Evolutionary conservation across 2,113 vertebrate genomes (phyloP), one percentile per base, ranked within the genome.

Genomic region (Hystrix brachyura): DNA sequence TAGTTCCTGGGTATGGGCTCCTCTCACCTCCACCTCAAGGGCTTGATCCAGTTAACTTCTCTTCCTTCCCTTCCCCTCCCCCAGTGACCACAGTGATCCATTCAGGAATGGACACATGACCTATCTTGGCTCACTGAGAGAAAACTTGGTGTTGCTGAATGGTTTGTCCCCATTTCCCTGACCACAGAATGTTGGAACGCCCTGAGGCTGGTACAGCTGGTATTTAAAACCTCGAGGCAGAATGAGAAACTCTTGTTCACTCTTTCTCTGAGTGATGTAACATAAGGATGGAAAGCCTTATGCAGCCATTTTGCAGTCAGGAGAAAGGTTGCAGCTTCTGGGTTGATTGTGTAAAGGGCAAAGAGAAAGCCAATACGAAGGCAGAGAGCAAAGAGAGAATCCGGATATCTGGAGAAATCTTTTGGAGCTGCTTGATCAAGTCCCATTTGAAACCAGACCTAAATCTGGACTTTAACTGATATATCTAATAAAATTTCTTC

Each of bases 401-500:
- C 48, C n/a, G 13, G 38, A 34, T 53, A 6, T 81, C 27, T 81
- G 67, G 32, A 72, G 65, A 38, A n/a, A 29, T 11, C 27, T 57
- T 82, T 87, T 84, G 48, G 46, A 67, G 17, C 65, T 59, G 9
- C 53, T 72, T 29, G 38, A 78, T 46, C 38, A 65, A 90, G 29
- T 64, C 43, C 91, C 13, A 27, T n/a, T 82, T 81, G 71, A 95
- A 74, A 27, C 51, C 38, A 65, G 38, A 81, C 19, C 62, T 78
- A 78, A 91, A 78, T 78, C 51, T 94, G 32, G 46, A 85, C 64
- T 96, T 90, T 43, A 92, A 71, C 38, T 14, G 65, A 64, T 15
- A 43, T 67, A 60, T 9, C n/a, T 48, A 17, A 8, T 57, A 78
- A 69, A 64, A 71, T 71, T 32, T 74, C 23, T 87, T 59, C 43